Base-by-base conservation (phyloP, 2,797 vertebrate genomes). In the Tympanoctomys barrerae region DNA sequence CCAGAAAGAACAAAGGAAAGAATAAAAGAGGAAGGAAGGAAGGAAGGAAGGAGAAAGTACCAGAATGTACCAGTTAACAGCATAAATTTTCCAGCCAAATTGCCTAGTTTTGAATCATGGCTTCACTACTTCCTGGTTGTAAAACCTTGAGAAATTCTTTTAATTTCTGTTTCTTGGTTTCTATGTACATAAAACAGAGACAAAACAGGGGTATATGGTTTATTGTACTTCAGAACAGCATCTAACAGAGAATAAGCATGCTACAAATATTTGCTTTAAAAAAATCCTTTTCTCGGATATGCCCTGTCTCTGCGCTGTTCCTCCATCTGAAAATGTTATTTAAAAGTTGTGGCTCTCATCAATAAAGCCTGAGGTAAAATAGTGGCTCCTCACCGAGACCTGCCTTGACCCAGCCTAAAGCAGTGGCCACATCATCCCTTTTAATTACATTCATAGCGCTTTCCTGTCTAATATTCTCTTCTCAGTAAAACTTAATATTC, bases 401-500 rank as follows among this genome's bases (percentile, higher is more conserved):
- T 79, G 66, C 39, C 62, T 61, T 9, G 54, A 57, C 36, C 18
- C 85, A 57, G 3, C 16, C 59, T 52, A 52, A 28, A n/a, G 42
- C 22, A 86, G 42, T 42, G 18, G 10, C 21, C 61, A 84, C 0
- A 0, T 2, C 2, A 42, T 5, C 59, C 11, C 18, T 62, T 73
- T 57, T 39, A 68, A 57, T 87, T 3, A 66, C 12, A 28, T 57
- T 62, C 77, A 77, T 1, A 84, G 57, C 73, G 46, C 31, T 31
- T 79, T 39, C 7, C 28, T 68, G 13, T 42, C 11, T 61, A 71
- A 24, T 39, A 14, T 62, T 95, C 57, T 92, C 62, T 87, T 87
- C 57, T 88, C 62, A 71, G 31, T 91, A 71, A 87, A 95, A 71
- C 28, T n/a, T 77, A 89, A 61, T n/a, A n/a, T 87, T 61, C 39